Evolutionary conservation across 2,888 invertebrate species (phyloP), one percentile per base, ranked within the genome.

Genomic region (Callinectes sapidus): DNA sequence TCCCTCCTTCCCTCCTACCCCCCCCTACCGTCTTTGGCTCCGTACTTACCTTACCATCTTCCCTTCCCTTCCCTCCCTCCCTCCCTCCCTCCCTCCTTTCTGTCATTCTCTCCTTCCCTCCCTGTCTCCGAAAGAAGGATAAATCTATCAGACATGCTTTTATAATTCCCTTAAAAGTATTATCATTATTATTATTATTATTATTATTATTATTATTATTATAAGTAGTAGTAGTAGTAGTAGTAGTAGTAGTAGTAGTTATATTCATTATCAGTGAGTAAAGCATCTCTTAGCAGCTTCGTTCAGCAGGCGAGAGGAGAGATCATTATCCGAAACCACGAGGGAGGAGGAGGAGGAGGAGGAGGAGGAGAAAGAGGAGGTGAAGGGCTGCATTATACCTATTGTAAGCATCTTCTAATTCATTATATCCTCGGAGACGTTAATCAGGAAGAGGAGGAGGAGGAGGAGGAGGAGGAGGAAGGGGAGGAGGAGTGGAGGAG

Each of bases 361-460:
- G 87, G 54, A n/a, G 54, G 54, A 87, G 28, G 54, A 23, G 54
- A 10, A 23, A 10, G 48, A 48, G n/a, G 88, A 42, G 42, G 61
- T 2, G 55, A 18, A 42, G 55, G 88, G 35, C 81, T 81, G 81
- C 81, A 81, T 81, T 81, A 81, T 81, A 81, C 81, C 81, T 81
- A 32, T 81, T 81, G 35, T 81, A n/a, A 32, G 81, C 35, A 81
- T 81, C 81, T 81, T 81, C 81, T 81, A 81, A 81, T 81, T 81
- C 81, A 81, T 81, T 81, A 81, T 81, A 81, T 81, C 81, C 81
- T 81, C 32, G 35, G 81, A 81, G 81, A 81, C 81, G 81, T 81
- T 81, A 81, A 81, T 81, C 81, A 81, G 81, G 81, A 81, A 35
- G 81, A 81, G 81, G 81, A 81, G 81, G 81, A 81, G 81, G 81